phyloP scores from a whole-genome alignment of 2,888 invertebrate species.

The Prostheceraeus crozeri region DNA sequence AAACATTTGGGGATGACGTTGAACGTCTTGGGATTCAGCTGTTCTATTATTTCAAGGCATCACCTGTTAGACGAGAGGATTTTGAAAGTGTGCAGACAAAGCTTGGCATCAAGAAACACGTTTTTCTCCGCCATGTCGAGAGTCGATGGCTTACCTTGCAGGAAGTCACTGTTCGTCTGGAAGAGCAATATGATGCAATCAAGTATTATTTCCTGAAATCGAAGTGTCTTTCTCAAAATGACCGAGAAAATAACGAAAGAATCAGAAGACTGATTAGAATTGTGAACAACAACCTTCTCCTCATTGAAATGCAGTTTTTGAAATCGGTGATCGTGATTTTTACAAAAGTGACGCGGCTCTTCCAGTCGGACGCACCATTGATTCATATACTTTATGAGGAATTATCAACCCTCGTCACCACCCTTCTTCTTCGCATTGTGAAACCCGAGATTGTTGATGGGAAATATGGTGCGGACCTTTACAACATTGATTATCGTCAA shows the following conservation, averaged over 20 bases:
- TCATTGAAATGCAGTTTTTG: conserved; percentile 16
- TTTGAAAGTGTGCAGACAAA: conserved; percentile 8
- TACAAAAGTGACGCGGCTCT: conserved; percentile 6
- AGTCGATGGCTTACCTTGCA: conserved; percentile 18
- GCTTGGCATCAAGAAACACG: conserved; percentile 4
- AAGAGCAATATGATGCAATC: conserved; percentile 14
- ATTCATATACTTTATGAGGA: conserved; percentile 12
- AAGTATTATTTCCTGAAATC: conserved; percentile 1
- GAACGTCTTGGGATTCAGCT: conserved; percentile 10
- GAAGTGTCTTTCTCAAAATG: background rate
- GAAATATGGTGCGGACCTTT: background rate
- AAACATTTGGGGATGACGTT: conserved; percentile 1
- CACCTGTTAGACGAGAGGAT: conserved; percentile 20
- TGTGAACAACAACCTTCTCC: conserved; percentile 1
- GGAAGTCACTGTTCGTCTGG: conserved; percentile 5
- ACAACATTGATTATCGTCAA: conserved; percentile 13
- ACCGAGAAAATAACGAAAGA: conserved; percentile 4
- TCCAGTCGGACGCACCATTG: conserved; percentile 5
- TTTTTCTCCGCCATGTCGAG: conserved; percentile 10
- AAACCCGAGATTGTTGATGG: background rate
- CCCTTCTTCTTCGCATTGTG: conserved; percentile 2
- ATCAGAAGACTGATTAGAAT: conserved; percentile 1
- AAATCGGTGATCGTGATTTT: background rate
- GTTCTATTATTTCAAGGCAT: background rate
- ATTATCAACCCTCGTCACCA: conserved; percentile 1